phyloP scores from a whole-genome alignment of 2,113 vertebrate species.

The Corythornis cristatus region DNA sequence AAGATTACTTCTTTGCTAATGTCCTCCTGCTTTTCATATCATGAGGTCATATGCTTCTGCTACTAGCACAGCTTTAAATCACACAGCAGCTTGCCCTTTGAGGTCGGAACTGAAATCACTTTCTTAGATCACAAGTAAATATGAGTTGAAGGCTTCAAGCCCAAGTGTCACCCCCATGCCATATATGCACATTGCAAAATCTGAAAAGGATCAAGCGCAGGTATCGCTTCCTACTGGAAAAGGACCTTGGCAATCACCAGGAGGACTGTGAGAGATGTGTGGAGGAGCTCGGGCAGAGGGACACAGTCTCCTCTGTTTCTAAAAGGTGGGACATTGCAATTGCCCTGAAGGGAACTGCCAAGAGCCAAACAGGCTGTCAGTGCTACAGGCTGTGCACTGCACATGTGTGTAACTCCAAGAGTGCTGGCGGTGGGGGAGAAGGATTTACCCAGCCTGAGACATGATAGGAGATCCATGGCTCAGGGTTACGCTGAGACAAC shows the following conservation, averaged over 20 bases:
- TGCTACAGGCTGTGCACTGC: neutral
- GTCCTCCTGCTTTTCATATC: constrained; percentile 34
- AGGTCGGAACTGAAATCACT: neutral
- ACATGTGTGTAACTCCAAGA: fast-evolving
- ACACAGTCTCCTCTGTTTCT: neutral
- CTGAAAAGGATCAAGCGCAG: fast-evolving
- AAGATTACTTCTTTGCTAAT: constrained; percentile 39
- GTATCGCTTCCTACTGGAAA: neutral
- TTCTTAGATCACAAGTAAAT: constrained; percentile 33
- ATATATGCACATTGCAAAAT: neutral
- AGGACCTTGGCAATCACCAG: neutral
- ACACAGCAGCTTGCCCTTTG: neutral
- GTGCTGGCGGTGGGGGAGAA: neutral
- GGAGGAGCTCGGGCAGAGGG: neutral
- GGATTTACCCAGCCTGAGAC: neutral
- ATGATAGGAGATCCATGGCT: neutral
- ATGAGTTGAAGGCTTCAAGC: neutral
- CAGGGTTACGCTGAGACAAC: fast-evolving
- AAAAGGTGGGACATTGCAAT: fast-evolving
- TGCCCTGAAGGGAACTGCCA: neutral
- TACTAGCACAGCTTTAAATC: neutral
- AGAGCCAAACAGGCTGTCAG: fast-evolving
- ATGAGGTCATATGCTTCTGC: constrained; percentile 24
- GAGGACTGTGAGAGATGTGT: neutral
- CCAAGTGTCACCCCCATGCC: neutral